Conservation (phyloP, 92 coral and sea anemone genomes). For the Zoanthus solanderi region DNA sequence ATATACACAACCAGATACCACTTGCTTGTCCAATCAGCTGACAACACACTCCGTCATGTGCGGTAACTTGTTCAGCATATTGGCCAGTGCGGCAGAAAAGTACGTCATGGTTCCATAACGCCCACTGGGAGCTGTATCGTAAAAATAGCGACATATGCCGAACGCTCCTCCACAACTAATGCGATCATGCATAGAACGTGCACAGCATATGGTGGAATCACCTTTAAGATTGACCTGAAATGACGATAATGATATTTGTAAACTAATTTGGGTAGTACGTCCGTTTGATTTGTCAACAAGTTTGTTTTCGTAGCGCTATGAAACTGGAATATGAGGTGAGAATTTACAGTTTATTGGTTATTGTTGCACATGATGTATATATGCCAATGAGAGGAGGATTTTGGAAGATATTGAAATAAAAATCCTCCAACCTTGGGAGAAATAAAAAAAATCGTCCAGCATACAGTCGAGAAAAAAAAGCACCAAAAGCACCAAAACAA, state of each 20-base stretch:
- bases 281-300: no score
- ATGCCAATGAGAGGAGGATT: no score
- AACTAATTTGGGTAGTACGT: no score
- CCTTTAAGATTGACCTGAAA: conserved; percentile 81
- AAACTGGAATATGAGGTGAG: no score
- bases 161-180: conserved; percentile 91
- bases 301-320: no score
- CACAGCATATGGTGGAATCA: conserved; percentile 91
- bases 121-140: conserved; percentile 99
- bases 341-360: no score
- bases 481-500: no score
- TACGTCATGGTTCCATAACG: conserved; percentile 99
- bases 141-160: conserved; percentile 94
- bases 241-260: neutral
- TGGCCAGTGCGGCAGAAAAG: conserved; percentile 92
- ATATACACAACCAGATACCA: neutral
- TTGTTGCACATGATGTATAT: no score
- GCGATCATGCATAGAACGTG: conserved; percentile 79
- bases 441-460: no score
- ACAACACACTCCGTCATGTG: conserved; percentile 83
- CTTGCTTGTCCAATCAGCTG: conserved; percentile 52
- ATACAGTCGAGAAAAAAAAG: no score
- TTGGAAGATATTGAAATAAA: no score
- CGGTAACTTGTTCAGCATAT: conserved; percentile 74
- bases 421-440: no score